Evolutionary conservation across 2,888 invertebrate species (phyloP).

Genomic region (Andrena chrysosceles): DNA sequence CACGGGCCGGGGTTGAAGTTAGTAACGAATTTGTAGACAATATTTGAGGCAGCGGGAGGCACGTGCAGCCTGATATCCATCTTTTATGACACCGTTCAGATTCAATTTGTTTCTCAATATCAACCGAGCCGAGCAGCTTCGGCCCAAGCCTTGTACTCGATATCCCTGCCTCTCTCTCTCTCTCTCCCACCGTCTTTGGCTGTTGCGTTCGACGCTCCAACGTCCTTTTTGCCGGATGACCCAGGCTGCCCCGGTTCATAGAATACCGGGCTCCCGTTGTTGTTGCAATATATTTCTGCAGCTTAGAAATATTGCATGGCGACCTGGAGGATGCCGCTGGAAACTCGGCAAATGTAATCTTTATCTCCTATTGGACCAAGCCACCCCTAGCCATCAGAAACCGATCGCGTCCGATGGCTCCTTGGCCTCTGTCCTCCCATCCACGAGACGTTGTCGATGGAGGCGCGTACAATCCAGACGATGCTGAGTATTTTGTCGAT

Average conservation of each 20-base stretch:
- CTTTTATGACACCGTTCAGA: conserved; percentile 79
- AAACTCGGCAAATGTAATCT: conserved; percentile 57
- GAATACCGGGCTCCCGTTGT: conserved; percentile 48
- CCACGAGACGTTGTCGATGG: conserved; percentile 19
- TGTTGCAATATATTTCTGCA: conserved; percentile 70
- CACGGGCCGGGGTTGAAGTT: conserved; percentile 56
- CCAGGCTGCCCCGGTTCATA: conserved; percentile 56
- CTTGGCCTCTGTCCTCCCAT: conserved; percentile 18
- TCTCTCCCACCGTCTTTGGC: background rate
- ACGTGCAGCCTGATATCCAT: conserved; percentile 76
- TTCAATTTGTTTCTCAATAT: conserved; percentile 80
- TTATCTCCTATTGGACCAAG: conserved; percentile 53
- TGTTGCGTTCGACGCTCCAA: background rate
- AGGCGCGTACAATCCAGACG: background rate
- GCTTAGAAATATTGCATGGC: conserved; percentile 71
- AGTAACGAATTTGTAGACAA: conserved; percentile 75
- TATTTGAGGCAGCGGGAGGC: conserved; percentile 58
- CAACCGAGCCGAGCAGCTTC: conserved; percentile 67
- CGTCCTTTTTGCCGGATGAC: conserved; percentile 5
- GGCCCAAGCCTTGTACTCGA: conserved; percentile 47
- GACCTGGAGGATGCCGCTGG: conserved; percentile 43
- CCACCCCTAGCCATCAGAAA: conserved; percentile 36
- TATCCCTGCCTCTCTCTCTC: conserved; percentile 23
- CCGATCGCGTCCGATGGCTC: conserved; percentile 42
- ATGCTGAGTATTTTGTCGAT: background rate